Evolutionary conservation across 2,888 invertebrate genomes (phyloP), one percentile per base, ranked within the genome.

Genomic region (Mesorhabditis sp.): DNA sequence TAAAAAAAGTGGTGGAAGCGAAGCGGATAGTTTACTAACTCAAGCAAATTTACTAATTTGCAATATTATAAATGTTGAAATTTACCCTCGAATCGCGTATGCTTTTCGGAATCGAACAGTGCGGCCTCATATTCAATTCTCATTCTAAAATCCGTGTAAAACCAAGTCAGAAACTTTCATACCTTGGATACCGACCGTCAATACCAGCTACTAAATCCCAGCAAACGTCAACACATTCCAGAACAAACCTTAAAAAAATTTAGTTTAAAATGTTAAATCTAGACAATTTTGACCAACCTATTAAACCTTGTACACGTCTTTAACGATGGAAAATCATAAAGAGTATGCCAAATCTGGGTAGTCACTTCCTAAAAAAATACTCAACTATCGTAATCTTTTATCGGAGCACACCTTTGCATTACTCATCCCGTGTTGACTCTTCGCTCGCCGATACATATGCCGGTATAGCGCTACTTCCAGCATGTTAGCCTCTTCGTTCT

Each of bases 301-400:
- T 91, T 90, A 70, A 95, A 89, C 44, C 92, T 91, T 1, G 89
- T 89, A 86, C 93, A 94, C 0, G 90, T 88, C 77, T 91, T 91
- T 82, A 96, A 89, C 86, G 93, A 92, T 45, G 94, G 93, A 88
- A 95, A 96, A 88, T 95, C 95, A 85, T 93, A 93, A 28, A 96
- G 89, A 0, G 95, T 95, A 77, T 91, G 91, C 87, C 93, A 91
- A 76, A 96, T 91, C 89, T 93, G 90, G 45, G 88, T 86, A 74
- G 89, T 88, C 3, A 90, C 90, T 80, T 90, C 90, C 90, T 90
- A 85, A 13, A 79, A 28, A 28, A 28, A 28, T 28, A 28, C 28
- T 28, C 2, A 28, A 28, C 28, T 1, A 2, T 28, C 28, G 28
- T 28, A 28, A 28, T 28, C 28, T 1, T 28, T 28, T 28, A 28